These are phyloP conservation scores for Bombus sylvicola DNA, from an alignment of 1,140 invertebrate species.

Conservation along the genomic window DNA sequence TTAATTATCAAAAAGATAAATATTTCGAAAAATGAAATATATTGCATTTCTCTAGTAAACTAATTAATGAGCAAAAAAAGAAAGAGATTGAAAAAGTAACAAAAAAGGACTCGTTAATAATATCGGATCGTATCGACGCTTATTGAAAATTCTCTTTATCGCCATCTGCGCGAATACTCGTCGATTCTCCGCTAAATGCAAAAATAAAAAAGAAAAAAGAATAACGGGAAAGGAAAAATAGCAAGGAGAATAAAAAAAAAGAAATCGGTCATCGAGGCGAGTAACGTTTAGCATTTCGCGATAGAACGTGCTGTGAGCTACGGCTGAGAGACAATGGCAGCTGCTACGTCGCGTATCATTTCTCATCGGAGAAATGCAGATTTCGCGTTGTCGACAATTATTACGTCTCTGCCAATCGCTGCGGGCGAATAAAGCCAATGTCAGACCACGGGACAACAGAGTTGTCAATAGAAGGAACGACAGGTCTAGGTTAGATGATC, in stretches of 20 bases:
- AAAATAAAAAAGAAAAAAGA: not conserved
- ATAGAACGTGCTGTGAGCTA: no score
- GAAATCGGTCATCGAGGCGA: not conserved
- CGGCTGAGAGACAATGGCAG: not conserved
- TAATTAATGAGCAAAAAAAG: no score
- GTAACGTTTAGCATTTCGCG: not conserved
- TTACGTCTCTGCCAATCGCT: slow-evolving; percentile 41
- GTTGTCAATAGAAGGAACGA: slow-evolving; percentile 10
- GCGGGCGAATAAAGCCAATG: slow-evolving; percentile 16
- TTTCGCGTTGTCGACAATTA: slow-evolving; percentile 38
- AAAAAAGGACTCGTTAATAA: not conserved
- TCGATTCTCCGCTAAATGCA: not conserved
- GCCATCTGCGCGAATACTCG: not conserved
- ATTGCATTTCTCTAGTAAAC: no score
- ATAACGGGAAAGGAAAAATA: not conserved
- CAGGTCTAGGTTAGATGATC: slow-evolving; percentile 25
- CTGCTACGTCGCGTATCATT: not conserved
- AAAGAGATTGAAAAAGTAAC: no score
- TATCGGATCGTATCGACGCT: not conserved
- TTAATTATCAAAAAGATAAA: no score
- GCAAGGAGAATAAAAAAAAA: not conserved
- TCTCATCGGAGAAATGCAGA: slow-evolving; percentile 22
- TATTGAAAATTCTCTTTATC: not conserved
- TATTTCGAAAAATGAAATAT: no score
- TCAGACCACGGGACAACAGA: slow-evolving; percentile 25